Conservation (phyloP, 1,140 invertebrate genomes). For the Listronotus oregonensis region DNA sequence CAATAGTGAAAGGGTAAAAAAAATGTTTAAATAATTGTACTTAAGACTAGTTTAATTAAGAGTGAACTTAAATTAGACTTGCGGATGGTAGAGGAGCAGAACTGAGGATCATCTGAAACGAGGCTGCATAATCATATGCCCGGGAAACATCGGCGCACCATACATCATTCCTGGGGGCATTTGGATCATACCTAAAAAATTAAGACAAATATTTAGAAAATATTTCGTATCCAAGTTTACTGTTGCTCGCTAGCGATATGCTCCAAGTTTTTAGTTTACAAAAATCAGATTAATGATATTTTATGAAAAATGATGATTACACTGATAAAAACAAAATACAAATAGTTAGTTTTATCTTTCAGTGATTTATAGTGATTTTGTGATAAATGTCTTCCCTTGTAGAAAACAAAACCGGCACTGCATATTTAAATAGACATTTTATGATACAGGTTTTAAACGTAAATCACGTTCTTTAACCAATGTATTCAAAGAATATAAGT, state of each 20-base stretch:
- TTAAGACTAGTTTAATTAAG: conserved; percentile 18
- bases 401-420: too few relatives aligned
- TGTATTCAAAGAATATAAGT: too few relatives aligned
- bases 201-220: conserved; percentile 16
- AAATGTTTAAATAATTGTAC: conserved; percentile 15
- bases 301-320: conserved; percentile 9
- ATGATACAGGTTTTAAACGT: too few relatives aligned
- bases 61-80: conserved; percentile 47
- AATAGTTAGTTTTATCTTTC: too few relatives aligned
- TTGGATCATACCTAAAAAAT: conserved; percentile 66
- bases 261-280: conserved; percentile 23
- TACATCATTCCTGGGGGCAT: conserved; percentile 71
- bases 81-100: conserved; percentile 54
- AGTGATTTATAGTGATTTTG: too few relatives aligned
- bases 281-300: conserved; percentile 6
- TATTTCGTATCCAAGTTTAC: not conserved
- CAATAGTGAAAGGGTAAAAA: not conserved
- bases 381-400: too few relatives aligned
- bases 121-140: conserved; percentile 72
- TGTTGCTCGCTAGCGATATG: conserved; percentile 30
- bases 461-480: too few relatives aligned
- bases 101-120: conserved; percentile 78
- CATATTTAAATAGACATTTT: too few relatives aligned
- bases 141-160: conserved; percentile 68
- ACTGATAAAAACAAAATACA: too few relatives aligned